Conservation (phyloP, 2,113 vertebrate species). For the Australoheros scitulus region DNA sequence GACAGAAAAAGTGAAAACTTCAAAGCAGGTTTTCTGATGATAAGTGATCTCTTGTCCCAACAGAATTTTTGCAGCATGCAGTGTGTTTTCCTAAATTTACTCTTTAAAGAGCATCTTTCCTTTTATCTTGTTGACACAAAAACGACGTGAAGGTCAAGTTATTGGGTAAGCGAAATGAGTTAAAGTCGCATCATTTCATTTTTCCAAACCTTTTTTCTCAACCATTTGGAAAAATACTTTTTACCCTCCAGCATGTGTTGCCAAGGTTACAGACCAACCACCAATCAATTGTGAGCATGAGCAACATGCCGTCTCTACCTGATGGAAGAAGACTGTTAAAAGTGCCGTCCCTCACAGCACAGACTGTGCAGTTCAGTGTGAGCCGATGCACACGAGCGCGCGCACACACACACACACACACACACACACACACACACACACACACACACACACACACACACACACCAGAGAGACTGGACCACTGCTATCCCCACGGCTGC, state of each 20-base stretch:
- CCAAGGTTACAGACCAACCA: slow-evolving; percentile 69
- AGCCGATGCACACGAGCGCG: background rate
- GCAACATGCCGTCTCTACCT: slow-evolving; percentile 26
- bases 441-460: background rate
- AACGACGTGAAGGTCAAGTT: slow-evolving; percentile 33
- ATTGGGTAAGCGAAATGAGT: background rate
- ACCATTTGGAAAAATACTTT: slow-evolving; percentile 21
- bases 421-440: background rate
- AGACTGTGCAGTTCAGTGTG: background rate
- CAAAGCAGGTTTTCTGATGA: slow-evolving; percentile 11
- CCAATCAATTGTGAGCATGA: slow-evolving; percentile 55
- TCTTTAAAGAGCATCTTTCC: slow-evolving; percentile 13
- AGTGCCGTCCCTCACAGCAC: slow-evolving; percentile 26
- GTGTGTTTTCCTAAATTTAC: slow-evolving; percentile 10
- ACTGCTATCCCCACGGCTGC: slow-evolving; percentile 14
- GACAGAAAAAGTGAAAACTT: slow-evolving; percentile 39
- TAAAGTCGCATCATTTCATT: slow-evolving; percentile 29
- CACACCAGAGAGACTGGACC: slow-evolving; percentile 2
- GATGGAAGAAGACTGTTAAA: slow-evolving; percentile 37
- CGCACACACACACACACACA: background rate
- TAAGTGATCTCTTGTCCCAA: background rate
- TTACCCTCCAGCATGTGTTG: slow-evolving; percentile 50
- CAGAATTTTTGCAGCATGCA: background rate
- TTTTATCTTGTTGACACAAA: slow-evolving; percentile 28
- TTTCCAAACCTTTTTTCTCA: slow-evolving; percentile 15